Conservation (phyloP, 2,888 invertebrate species). For the Coelogynopora nodosa region DNA sequence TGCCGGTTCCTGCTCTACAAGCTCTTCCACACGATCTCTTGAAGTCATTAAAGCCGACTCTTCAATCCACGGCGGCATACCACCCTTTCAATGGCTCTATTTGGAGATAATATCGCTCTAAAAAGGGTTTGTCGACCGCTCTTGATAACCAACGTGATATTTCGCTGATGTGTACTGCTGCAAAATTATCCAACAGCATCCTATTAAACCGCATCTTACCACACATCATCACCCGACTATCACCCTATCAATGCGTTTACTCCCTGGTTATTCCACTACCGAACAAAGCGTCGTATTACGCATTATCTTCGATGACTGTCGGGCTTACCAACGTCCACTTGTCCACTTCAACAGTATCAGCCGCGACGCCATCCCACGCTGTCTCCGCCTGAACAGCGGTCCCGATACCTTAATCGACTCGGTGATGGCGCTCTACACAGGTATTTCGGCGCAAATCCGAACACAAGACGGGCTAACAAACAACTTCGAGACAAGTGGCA, state of each 20-base stretch:
- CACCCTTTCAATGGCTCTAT: background rate
- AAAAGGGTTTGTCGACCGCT: background rate
- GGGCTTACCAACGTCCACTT: background rate
- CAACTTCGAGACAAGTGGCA: background rate
- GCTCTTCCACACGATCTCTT: background rate
- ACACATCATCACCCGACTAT: constrained; percentile 18
- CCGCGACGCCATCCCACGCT: background rate
- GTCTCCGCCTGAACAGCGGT: background rate
- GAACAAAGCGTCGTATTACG: background rate
- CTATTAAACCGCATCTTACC: background rate
- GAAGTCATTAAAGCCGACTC: background rate
- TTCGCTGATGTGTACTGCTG: constrained; percentile 13
- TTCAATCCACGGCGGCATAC: background rate
- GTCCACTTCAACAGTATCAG: background rate
- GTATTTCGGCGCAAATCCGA: background rate
- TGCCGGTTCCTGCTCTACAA: background rate
- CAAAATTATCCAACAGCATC: constrained; percentile 12
- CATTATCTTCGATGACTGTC: constrained; percentile 1
- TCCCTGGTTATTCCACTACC: background rate
- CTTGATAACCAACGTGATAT: constrained; percentile 29
- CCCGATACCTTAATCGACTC: constrained; percentile 6
- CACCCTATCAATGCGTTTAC: background rate
- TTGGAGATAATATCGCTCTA: background rate
- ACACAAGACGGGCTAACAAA: background rate
- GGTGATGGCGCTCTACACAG: background rate